These are phyloP conservation scores for Propithecus perrieri DNA, from an alignment of 2,797 vertebrate species.

Conservation along the genomic window DNA sequence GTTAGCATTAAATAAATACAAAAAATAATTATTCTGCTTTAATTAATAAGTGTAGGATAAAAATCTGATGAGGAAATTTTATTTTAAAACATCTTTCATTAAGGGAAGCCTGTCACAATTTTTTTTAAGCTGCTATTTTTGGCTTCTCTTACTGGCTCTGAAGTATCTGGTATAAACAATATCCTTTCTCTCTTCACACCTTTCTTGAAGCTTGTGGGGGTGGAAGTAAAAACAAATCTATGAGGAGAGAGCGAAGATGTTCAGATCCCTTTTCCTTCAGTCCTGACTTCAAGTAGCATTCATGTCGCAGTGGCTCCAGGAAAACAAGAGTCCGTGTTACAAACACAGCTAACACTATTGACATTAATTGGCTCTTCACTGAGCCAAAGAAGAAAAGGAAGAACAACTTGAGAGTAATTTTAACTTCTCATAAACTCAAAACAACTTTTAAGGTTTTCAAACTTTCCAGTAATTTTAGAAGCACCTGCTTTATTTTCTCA, in stretches of 20 bases:
- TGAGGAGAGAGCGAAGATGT: not conserved
- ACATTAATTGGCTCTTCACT: not conserved
- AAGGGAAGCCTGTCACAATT: conserved; percentile 15
- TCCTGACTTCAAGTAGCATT: not conserved
- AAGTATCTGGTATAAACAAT: conserved; percentile 41
- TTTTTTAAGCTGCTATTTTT: conserved; percentile 32
- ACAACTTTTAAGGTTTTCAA: not conserved
- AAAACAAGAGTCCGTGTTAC: not conserved
- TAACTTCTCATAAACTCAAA: not conserved
- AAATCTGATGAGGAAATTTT: conserved; percentile 28
- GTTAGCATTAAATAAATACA: not conserved
- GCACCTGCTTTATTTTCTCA: not conserved
- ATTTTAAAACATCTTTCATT: conserved; percentile 55
- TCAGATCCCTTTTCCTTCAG: not conserved
- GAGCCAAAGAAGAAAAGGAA: not conserved
- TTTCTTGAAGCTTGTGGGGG: not conserved
- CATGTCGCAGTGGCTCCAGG: accelerated
- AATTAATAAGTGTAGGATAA: not conserved
- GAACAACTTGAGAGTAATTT: not conserved
- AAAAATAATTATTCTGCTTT: not conserved
- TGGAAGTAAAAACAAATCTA: not conserved
- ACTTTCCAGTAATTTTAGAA: not conserved
- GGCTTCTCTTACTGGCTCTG: not conserved
- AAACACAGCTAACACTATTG: not conserved
- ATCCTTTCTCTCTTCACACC: conserved; percentile 22